These are phyloP conservation scores for Iphiclides podalirius DNA, from an alignment of 2,888 invertebrate genomes.

Conservation along the genomic window DNA sequence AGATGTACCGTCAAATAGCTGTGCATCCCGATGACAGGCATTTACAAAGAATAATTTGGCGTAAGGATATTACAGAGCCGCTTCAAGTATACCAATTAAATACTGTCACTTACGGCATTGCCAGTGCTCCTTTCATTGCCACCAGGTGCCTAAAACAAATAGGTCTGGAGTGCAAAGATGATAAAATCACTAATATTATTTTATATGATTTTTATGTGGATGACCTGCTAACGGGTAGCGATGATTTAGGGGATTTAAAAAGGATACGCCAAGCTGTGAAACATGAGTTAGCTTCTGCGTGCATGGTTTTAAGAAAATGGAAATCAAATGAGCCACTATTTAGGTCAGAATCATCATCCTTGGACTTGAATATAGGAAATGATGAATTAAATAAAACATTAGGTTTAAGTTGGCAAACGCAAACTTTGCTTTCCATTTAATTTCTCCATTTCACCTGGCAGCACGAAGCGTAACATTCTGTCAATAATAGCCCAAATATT, in stretches of 20 bases:
- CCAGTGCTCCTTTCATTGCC: constrained; percentile 33
- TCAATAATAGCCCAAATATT: constrained; percentile 25
- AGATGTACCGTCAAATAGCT: constrained; percentile 34
- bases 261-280: constrained; percentile 23
- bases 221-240: constrained; percentile 7
- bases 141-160: constrained; percentile 31
- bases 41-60: constrained; percentile 28
- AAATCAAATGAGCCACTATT: constrained; percentile 28
- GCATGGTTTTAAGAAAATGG: constrained; percentile 27
- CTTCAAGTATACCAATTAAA: constrained; percentile 31
- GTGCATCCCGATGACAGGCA: constrained; percentile 28
- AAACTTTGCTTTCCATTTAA: too few relatives aligned
- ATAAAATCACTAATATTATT: constrained; percentile 25
- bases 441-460: background rate
- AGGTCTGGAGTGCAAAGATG: constrained; percentile 27
- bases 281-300: constrained; percentile 26
- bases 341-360: constrained; percentile 9
- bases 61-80: constrained; percentile 24
- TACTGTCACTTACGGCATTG: constrained; percentile 35
- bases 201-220: constrained; percentile 33
- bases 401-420: too few relatives aligned
- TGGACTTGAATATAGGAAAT: constrained; percentile 19
- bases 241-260: constrained; percentile 1
- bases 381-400: too few relatives aligned
- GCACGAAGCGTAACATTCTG: constrained; percentile 18